Evolutionary conservation across 1,140 invertebrate genomes (phyloP), one percentile per base, ranked within the genome.

Genomic region (Lepidostoma basale): DNA sequence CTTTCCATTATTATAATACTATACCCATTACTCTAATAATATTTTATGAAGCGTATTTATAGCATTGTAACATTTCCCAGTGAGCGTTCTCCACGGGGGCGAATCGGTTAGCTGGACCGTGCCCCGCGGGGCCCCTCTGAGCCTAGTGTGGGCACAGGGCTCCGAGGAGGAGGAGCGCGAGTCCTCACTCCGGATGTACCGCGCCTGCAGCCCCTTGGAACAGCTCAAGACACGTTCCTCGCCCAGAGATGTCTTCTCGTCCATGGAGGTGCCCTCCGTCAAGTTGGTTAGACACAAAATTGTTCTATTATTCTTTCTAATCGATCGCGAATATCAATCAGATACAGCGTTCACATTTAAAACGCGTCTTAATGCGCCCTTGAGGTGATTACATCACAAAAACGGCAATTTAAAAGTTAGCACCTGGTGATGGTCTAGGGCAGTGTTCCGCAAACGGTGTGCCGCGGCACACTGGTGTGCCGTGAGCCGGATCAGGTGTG

Each of bases 151-250:
- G 58, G 49, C 45, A 44, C 65, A 73, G 63, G 62, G 63, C 12
- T 36, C 56, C 26, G 69, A 69, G 40, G 59, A 72, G 26, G 62
- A 68, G 33, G 70, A 72, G 60, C 69, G 72, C 70, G 72, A 68
- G 65, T 62, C 72, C 59, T 75, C 73, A 59, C 76, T 78, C 73
- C 75, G 74, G 70, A 56, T 75, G 58, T 74, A 70, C 65, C 66
- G 69, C 73, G 73, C 72, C 74, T 77, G 75, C 74, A 70, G 75
- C 68, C 69, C 76, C 18, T 40, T 66, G 33, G 23, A 54, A 3
- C 20, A 60, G 22, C 39, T 68, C 5, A 60, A 30, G 23, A 47
- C 67, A 3, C 26, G 52, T 1, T 56, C 56, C 18, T 69, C 70
- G 3, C 67, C 68, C 39, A 72, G 70, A 25, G 67, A 67, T 30